These are phyloP conservation scores for Micropterix aruncella DNA, from an alignment of 2,888 invertebrate genomes.

Conservation along the genomic window DNA sequence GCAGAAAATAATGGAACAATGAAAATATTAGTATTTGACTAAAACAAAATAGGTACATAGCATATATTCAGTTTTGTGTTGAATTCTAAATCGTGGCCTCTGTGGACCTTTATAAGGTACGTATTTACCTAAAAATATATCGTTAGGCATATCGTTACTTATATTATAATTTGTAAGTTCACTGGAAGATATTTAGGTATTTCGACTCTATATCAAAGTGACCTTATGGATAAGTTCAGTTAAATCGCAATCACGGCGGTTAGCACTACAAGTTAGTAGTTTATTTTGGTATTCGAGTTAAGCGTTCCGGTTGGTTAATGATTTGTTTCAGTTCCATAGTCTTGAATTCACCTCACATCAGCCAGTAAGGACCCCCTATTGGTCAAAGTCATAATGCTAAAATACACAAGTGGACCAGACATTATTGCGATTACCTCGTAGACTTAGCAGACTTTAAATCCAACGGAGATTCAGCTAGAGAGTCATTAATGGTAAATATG, in stretches of 20 bases:
- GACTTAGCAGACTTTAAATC: not conserved
- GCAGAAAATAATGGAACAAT: not conserved
- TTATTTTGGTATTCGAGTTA: slow-evolving; percentile 7
- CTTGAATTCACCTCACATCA: slow-evolving; percentile 1
- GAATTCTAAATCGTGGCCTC: not conserved
- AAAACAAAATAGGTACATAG: not conserved
- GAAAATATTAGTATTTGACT: not conserved
- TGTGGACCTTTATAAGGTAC: not conserved
- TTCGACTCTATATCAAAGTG: slow-evolving; percentile 6
- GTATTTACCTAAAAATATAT: not conserved
- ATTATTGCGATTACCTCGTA: not conserved
- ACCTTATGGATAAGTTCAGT: slow-evolving; percentile 5
- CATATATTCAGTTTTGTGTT: not conserved
- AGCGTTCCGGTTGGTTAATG: slow-evolving; percentile 6
- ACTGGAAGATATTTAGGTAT: slow-evolving; percentile 7
- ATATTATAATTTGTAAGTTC: slow-evolving; percentile 7
- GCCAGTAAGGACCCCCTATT: not conserved
- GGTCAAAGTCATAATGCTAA: not conserved
- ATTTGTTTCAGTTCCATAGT: not conserved
- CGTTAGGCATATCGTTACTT: not conserved
- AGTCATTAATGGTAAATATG: not conserved
- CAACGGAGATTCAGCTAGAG: not conserved
- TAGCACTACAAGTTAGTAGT: slow-evolving; percentile 5
- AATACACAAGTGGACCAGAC: slow-evolving; percentile 11
- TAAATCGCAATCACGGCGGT: slow-evolving; percentile 6